Conservation (phyloP, 1,140 invertebrate genomes). For the Drosophila elegans region DNA sequence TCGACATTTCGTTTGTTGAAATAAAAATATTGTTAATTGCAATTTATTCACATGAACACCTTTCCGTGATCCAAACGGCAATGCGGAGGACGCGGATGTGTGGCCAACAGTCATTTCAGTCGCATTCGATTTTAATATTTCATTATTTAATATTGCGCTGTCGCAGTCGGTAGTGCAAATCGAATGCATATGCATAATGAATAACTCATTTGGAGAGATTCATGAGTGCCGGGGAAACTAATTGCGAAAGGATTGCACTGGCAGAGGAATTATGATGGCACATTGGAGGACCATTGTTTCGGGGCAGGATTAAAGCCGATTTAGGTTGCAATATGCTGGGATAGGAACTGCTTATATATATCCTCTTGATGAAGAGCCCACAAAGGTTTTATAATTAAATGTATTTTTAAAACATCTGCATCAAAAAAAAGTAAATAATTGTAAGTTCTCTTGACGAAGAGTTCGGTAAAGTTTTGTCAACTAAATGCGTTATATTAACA, state of each 20-base stretch:
- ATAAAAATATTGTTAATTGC: constrained; percentile 84
- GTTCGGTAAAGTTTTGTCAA: background rate
- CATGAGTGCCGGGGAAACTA: constrained; percentile 22
- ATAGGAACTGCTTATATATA: constrained; percentile 2
- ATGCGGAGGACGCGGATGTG: background rate
- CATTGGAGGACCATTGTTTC: constrained; percentile 1
- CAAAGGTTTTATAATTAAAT: background rate
- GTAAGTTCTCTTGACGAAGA: constrained; percentile 4
- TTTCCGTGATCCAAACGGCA: constrained; percentile 26
- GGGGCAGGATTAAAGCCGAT: constrained; percentile 22
- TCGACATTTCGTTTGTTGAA: constrained; percentile 75
- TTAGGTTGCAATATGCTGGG: background rate
- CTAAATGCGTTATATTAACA: no score
- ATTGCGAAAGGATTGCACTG: constrained; percentile 19
- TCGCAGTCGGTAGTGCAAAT: background rate
- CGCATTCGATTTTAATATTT: constrained; percentile 81
- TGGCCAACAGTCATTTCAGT: constrained; percentile 28
- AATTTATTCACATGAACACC: constrained; percentile 84
- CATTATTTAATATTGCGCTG: constrained; percentile 70
- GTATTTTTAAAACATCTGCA: constrained; percentile 17
- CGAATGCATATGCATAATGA: constrained; percentile 69
- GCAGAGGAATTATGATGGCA: constrained; percentile 13
- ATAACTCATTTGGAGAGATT: constrained; percentile 61
- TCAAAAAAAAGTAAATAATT: background rate
- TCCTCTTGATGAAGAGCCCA: background rate